Base-by-base conservation (phyloP, 2,888 invertebrate genomes). In the Philaethria dido region DNA sequence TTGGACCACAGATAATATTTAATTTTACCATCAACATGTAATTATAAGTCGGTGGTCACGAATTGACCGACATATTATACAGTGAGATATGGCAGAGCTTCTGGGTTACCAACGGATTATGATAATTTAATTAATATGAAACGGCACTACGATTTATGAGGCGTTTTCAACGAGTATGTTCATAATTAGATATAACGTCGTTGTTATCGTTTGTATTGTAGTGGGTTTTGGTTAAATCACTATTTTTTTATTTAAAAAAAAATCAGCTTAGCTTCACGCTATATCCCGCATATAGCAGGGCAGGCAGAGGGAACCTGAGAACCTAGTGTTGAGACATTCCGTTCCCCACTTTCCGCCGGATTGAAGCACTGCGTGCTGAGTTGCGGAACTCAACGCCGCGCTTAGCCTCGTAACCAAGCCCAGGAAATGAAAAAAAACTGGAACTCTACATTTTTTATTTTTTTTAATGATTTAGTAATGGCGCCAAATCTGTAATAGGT, bases 91-190 rank as follows among this genome's bases (percentile, higher is more conserved):
- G 68, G 39, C 59, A 45, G 16, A 45, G 59, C 59, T 68, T 66
- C 68, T 66, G 60, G 68, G 68, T 66, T 57, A 42, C 45, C 63
- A 68, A 66, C 70, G 68, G 70, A 69, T 69, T 71, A 71, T 71
- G 70, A 66, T 71, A 71, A 71, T 70, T 69, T 57, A 62, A 59
- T 69, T 71, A 70, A 70, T 69, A 62, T 57, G 29, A 59, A 71
- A 69, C 69, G 69, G 66, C 63, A 68, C 61, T 44, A 13, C 14
- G 57, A 39, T 66, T 54, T 20, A 42, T 62, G 65, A 47, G 47
- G 45, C 60, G 60, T 60, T 60, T 64, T 44, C 9, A 18, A 55
- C 54, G 57, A 57, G 57, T 22, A 57, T 42, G 42, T 57, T n/a
- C 11, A 13, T 57, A 57, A 57, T 57, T 57, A 57, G n/a, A 2